Conservation (phyloP, 2,888 invertebrate genomes). For the Glyphotaelius pellucidus region DNA sequence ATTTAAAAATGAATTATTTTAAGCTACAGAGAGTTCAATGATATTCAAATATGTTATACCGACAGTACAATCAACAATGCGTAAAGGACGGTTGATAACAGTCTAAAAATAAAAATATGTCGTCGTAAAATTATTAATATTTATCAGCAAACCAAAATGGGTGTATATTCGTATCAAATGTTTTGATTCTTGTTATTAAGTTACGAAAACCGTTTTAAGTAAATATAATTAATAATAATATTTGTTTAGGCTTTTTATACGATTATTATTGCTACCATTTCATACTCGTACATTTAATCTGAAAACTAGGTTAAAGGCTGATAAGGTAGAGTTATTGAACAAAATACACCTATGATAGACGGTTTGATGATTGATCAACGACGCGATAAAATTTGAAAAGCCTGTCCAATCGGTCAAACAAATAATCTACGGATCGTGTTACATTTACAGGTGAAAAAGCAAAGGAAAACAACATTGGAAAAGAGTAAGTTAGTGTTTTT, state of each 20-base stretch:
- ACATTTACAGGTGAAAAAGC: neutral
- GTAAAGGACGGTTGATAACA: neutral
- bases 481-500: neutral
- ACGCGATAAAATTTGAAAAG: neutral
- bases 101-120: neutral
- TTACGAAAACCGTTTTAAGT: neutral
- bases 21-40: too few species aligned
- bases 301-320: neutral
- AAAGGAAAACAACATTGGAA: neutral
- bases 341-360: neutral
- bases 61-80: neutral
- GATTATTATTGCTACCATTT: too few species aligned
- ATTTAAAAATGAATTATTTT: too few species aligned
- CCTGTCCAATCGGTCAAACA: neutral
- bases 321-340: neutral
- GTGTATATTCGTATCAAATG: neutral
- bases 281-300: neutral
- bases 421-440: neutral
- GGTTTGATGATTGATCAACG: neutral
- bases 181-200: neutral
- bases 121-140: neutral
- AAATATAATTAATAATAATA: neutral
- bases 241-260: neutral
- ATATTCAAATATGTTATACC: too few species aligned
- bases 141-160: neutral